A percentile compares a stretch with the other conserved stretches of the same genome.
phyloP scores from a whole-genome alignment of 2,113 vertebrate species.

The Phrynosoma platyrhinos region DNA sequence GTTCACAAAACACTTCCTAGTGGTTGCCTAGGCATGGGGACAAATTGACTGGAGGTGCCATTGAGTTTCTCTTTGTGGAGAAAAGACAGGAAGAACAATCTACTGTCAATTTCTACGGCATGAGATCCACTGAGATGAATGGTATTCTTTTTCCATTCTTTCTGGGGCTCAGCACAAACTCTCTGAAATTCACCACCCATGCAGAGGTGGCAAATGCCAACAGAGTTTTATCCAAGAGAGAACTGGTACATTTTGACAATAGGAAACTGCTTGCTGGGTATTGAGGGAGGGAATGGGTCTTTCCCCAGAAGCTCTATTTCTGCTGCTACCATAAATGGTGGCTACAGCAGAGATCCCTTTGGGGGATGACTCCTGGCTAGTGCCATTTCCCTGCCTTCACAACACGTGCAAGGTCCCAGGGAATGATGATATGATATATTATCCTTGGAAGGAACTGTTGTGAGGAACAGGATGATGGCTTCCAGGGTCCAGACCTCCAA shows the following conservation, averaged over 20 bases:
- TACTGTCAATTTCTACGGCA: neutral
- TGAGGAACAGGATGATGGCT: neutral
- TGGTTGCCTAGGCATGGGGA: neutral
- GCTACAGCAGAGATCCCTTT: neutral
- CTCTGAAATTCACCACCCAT: neutral
- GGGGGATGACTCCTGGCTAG: too few species aligned
- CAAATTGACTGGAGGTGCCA: neutral
- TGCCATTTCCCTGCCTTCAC: too few species aligned
- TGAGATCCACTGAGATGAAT: neutral
- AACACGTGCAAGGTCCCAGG: too few species aligned
- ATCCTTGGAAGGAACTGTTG: neutral
- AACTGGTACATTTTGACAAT: neutral
- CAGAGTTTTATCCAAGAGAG: neutral
- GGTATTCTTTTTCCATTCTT: neutral
- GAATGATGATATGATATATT: neutral
- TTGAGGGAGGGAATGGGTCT: neutral
- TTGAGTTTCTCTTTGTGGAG: neutral
- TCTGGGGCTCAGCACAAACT: neutral
- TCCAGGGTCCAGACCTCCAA: neutral
- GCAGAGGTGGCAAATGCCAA: neutral
- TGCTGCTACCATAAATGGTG: neutral
- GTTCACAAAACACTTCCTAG: slow-evolving; percentile 17
- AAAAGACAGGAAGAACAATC: neutral
- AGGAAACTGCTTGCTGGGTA: neutral
- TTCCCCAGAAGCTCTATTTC: neutral